Conservation (phyloP, 2,113 vertebrate species). For the Gobiocypris rarus region DNA sequence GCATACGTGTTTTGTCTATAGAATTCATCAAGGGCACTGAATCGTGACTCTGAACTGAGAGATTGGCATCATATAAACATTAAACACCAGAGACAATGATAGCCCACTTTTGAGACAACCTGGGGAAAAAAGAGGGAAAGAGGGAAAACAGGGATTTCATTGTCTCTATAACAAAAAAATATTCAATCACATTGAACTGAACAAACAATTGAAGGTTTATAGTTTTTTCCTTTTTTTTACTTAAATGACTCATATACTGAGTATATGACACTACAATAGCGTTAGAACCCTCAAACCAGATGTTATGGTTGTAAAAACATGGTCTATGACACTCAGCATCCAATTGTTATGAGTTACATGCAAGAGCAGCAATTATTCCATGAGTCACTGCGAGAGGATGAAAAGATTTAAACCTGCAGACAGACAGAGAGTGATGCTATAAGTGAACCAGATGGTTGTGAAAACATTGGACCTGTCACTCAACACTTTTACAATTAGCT, state of each 20-base stretch:
- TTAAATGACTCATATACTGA: background rate
- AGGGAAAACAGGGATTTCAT: background rate
- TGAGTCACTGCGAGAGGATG: conserved; percentile 13
- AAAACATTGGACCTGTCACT: conserved; percentile 20
- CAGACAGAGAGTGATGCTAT: background rate
- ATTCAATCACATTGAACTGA: too few relatives aligned
- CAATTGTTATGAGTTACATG: background rate
- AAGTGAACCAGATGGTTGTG: background rate
- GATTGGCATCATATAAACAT: background rate
- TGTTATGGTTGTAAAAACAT: conserved; percentile 18
- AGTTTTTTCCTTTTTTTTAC: background rate
- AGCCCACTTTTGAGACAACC: background rate
- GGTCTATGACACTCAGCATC: background rate
- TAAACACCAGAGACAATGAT: background rate
- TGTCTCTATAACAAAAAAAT: background rate
- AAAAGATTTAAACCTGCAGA: background rate
- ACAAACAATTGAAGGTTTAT: background rate
- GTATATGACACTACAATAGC: background rate
- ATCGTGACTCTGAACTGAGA: conserved; percentile 7
- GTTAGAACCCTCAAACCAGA: background rate
- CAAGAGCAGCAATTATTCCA: conserved; percentile 27
- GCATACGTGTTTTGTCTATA: conserved; percentile 37
- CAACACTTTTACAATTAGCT: background rate
- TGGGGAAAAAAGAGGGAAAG: background rate
- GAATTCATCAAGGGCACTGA: conserved; percentile 15